A percentile compares a stretch with the other conserved stretches of the same genome.
Evolutionary conservation across 2,888 invertebrate genomes (phyloP).

Genomic region (Chromoteleia sp.): DNA sequence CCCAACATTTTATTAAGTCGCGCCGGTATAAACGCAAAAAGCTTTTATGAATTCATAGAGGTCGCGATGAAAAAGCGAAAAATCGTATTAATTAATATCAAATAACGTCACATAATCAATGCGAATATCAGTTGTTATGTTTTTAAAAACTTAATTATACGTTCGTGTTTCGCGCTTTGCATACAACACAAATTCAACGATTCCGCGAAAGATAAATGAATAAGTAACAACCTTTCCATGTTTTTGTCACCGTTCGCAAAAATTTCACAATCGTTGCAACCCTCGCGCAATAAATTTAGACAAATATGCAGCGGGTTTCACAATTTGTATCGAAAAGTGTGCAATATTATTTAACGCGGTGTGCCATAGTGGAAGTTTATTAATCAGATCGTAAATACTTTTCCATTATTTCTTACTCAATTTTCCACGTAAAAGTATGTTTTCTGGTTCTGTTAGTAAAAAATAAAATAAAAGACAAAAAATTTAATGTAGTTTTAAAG

Average conservation of each 20-base stretch:
- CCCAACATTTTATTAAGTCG: slow-evolving; percentile 11
- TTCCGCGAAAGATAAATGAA: slow-evolving; percentile 12
- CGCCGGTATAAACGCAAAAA: slow-evolving; percentile 1
- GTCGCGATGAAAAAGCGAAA: slow-evolving; percentile 54
- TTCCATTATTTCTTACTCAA: no score
- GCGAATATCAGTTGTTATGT: slow-evolving; percentile 20
- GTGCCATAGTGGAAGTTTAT: no score
- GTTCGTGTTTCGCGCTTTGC: slow-evolving; percentile 14
- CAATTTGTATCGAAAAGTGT: no score
- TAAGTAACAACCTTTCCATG: not conserved
- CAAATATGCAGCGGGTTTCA: no score
- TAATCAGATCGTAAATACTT: no score
- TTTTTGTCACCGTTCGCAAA: not conserved
- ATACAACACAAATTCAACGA: not conserved
- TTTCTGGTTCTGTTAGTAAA: no score
- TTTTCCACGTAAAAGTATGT: no score
- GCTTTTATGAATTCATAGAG: slow-evolving; percentile 47
- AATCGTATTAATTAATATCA: slow-evolving; percentile 51
- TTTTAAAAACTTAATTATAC: slow-evolving; percentile 38
- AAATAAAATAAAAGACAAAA: no score
- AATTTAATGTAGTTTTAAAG: no score
- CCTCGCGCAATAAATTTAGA: no score
- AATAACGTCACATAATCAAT: slow-evolving; percentile 38
- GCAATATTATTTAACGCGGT: no score
- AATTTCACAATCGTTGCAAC: no score